A percentile compares a stretch with the other conserved stretches of the same genome.
Evolutionary conservation across 1,140 invertebrate species (phyloP).

Genomic region (Drosophila pseudoananassae): DNA sequence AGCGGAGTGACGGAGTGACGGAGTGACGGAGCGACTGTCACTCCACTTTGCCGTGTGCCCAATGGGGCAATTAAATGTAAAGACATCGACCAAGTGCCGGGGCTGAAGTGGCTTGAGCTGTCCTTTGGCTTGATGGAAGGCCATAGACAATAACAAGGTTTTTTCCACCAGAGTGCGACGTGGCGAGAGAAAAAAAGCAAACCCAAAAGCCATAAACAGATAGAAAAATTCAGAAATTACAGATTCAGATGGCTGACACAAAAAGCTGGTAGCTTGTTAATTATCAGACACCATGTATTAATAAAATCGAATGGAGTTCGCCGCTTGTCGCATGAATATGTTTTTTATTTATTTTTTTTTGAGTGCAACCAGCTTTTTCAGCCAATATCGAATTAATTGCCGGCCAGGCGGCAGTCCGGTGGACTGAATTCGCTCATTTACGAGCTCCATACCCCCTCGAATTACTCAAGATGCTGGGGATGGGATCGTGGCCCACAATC

Average conservation of each 20-base stretch:
- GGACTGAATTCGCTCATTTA: constrained; percentile 23
- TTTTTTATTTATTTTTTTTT: too few species aligned
- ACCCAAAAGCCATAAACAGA: neutral
- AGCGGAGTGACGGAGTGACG: neutral
- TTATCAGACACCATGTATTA: neutral
- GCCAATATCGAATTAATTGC: constrained; percentile 42
- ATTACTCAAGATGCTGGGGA: constrained; percentile 15
- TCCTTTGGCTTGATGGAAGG: constrained; percentile 44
- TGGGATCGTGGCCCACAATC: neutral
- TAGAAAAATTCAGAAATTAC: constrained; percentile 1
- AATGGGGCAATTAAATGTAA: constrained; percentile 62
- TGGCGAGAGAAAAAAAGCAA: neutral
- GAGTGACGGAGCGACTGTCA: constrained; percentile 17
- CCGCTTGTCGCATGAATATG: neutral
- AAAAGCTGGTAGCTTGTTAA: constrained; percentile 1
- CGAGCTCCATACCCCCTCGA: constrained; percentile 6
- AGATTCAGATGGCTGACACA: neutral
- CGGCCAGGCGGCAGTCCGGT: constrained; percentile 9
- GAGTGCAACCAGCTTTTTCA: neutral
- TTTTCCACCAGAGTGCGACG: constrained; percentile 32
- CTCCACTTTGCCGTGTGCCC: constrained; percentile 40
- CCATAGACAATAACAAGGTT: constrained; percentile 62
- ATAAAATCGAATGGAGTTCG: constrained; percentile 1
- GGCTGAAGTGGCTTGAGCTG: constrained; percentile 35
- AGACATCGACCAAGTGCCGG: constrained; percentile 43